Evolutionary conservation across 2,113 vertebrate genomes (phyloP).

Genomic region (Cranoglanis bouderius): DNA sequence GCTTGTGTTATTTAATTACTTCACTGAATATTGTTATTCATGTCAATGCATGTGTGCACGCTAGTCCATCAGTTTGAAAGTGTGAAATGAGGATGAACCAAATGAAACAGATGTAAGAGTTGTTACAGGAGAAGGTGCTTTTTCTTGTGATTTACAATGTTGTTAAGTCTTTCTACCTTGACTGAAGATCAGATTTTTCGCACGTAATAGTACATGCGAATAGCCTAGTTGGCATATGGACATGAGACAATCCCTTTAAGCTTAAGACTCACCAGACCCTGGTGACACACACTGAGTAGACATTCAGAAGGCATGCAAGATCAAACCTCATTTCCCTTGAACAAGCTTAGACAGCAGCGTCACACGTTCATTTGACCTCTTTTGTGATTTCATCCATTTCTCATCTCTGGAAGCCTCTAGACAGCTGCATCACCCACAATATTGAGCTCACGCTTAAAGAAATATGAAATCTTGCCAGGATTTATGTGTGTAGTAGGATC

Average conservation of each 20-base stretch:
- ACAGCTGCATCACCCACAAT: not conserved
- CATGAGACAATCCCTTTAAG: constrained; percentile 58
- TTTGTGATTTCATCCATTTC: constrained; percentile 1
- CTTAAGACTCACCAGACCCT: constrained; percentile 53
- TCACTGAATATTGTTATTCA: not conserved
- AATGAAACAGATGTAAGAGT: not conserved
- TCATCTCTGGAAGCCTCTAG: constrained; percentile 1
- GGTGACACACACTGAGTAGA: constrained; percentile 36
- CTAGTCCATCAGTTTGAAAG: not conserved
- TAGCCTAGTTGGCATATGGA: constrained; percentile 55
- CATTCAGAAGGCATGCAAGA: constrained; percentile 11
- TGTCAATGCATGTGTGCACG: not conserved
- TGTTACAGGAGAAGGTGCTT: not conserved
- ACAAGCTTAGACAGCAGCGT: constrained; percentile 24
- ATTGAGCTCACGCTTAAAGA: not conserved
- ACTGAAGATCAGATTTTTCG: not conserved
- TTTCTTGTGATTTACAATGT: not conserved
- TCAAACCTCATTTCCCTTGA: constrained; percentile 24
- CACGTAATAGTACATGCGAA: constrained; percentile 30
- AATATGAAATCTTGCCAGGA: not conserved
- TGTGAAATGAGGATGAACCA: not conserved
- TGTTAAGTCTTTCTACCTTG: not conserved
- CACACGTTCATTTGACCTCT: not conserved
- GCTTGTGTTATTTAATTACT: not conserved
- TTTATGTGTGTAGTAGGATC: not conserved